Base-by-base conservation (phyloP, 2,797 vertebrate genomes). In the Alfaro cultratus region DNA sequence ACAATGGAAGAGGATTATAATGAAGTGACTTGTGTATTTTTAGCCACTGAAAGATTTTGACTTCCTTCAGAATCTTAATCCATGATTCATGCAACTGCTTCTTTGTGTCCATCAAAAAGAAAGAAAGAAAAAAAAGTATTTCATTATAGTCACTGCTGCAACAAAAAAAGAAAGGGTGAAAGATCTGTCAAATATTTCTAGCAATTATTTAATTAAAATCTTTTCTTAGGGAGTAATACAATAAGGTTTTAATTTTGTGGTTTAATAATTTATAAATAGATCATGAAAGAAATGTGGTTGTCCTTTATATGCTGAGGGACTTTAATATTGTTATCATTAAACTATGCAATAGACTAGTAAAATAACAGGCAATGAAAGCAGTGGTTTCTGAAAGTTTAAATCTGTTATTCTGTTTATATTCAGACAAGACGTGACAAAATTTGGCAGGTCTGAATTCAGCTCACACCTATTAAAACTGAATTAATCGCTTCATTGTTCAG, bases 251-350 rank as follows among this genome's bases (percentile, higher is more conserved):
- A 67, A 39, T 68, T 41, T 11, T 26, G 36, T 41, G 21, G 21
- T 68, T 68, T 5, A 68, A 68, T 68, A 26, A 39, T 68, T 68
- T 68, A 26, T 41, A 26, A 68, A 41, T 68, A 5, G 21, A 67
- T 8, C 1, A 67, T 39, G 34, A 36, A 16, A 64, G 60, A 64
- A 68, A 39, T 1, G 1, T 68, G 36, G 34, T 68, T 41, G 18
- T 68, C 21, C 3, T 39, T 68, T 68, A 26, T 68, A 6, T 21
- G 2, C 64, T 12, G 36, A 26, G 21, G 1, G 3, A 23, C 34
- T 68, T 67, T 68, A 41, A 68, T 39, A 41, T 41, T 68, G 62
- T 39, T 21, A 36, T 68, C 21, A 68, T 67, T 67, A 67, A 67
- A 67, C 34, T 11, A 62, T 34, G 57, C 12, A 18, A 39, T 26